Conservation (phyloP, 2,113 vertebrate species). For the Eurystomus gularis region DNA sequence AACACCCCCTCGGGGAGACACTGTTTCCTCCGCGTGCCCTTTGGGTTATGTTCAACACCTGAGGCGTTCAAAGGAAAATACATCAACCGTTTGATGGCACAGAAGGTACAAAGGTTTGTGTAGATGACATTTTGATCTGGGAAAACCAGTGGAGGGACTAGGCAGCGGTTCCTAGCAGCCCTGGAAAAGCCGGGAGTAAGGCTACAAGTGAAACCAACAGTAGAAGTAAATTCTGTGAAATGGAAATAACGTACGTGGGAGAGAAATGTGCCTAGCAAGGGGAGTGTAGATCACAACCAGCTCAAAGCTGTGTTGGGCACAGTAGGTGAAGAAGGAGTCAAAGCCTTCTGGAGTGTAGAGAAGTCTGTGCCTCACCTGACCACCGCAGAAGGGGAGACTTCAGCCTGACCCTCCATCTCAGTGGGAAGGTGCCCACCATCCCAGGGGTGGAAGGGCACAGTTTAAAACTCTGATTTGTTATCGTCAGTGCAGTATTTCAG, state of each 20-base stretch:
- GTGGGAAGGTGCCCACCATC: neutral
- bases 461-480: neutral
- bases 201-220: neutral
- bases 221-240: neutral
- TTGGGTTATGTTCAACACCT: slow-evolving; percentile 22
- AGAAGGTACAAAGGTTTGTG: neutral
- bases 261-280: neutral
- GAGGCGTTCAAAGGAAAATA: slow-evolving; percentile 1
- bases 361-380: neutral
- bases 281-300: neutral
- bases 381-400: neutral
- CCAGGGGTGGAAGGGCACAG: fast-evolving
- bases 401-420: neutral
- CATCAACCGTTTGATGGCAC: neutral
- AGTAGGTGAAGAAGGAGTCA: neutral
- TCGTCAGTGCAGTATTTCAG: neutral
- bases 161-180: neutral
- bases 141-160: neutral
- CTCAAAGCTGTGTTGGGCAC: neutral
- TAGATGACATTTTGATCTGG: neutral
- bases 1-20: slow-evolving; percentile 2
- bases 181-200: neutral
- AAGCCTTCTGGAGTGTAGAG: neutral
- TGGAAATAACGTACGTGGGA: neutral
- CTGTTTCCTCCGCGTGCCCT: slow-evolving; percentile 4